Base-by-base conservation (phyloP, 2,113 vertebrate species). In the Pheucticus melanocephalus region DNA sequence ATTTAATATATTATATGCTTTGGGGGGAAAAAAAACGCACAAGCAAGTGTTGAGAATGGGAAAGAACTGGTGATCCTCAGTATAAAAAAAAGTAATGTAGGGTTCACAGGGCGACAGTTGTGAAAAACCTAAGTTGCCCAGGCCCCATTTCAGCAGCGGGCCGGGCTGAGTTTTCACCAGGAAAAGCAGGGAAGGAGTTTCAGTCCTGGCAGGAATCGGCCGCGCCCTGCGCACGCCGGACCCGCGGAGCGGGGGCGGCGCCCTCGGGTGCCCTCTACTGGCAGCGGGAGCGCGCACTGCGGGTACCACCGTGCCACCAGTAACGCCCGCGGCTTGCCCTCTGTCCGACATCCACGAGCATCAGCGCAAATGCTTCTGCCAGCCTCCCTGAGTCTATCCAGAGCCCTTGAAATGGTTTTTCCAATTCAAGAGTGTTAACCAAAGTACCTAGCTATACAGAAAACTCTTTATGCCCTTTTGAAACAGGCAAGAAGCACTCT, bases 211-310 rank as follows among this genome's bases (percentile, higher is more conserved):
- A n/a, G 39, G 39, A 44, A 23, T 2, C 19, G 0, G 48, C 9
- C 0, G 0, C 37, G 18, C 28, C 37, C 6, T 3, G 7, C 20
- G 14, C 51, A 3, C 1, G 5, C 10, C 0, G 15, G 11, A 7
- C 9, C 23, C 6, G 20, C 1, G 11, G 61, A 9, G 11, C 0
- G 23, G 64, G 64, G 53, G 48, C 4, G 9, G 54, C 31, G 56
- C 76, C 61, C 87, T 63, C 19, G 11, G 73, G 17, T 40, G 92
- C 93, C 96, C 94, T 57, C 94, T 96, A 24, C 71, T 10, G 95
- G 42, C 68, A 20, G 17, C 42, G 4, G 24, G 37, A 22, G 20
- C 84, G 14, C 5, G 4, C 37, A 23, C 59, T 6, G 23, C 1
- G 57, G 57, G 23, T 1, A 15, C 21, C 33, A 5, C 0, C n/a